A percentile compares a stretch with the other conserved stretches of the same genome.
Conservation (phyloP, 2,888 invertebrate genomes). For the Epinotia demarniana region DNA sequence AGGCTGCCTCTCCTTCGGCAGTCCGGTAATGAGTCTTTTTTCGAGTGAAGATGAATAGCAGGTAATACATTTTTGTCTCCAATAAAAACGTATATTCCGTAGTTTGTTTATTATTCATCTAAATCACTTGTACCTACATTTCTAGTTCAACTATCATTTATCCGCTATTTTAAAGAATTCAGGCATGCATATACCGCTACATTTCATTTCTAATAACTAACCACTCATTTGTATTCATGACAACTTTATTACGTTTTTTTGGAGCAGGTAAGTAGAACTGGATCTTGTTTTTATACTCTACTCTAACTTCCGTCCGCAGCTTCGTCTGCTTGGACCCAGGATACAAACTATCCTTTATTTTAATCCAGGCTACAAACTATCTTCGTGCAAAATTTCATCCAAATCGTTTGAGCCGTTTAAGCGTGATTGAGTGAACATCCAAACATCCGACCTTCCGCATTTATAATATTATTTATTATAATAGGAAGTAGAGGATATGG, state of each 20-base stretch:
- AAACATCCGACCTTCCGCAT: too few relatives aligned
- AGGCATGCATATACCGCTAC: constrained; percentile 2
- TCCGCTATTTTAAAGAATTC: constrained; percentile 21
- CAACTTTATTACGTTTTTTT: background rate
- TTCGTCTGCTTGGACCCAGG: too few relatives aligned
- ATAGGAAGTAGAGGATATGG: too few relatives aligned
- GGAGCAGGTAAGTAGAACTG: background rate
- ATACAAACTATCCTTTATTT: too few relatives aligned
- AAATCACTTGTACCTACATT: constrained; percentile 22
- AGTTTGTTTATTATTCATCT: constrained; percentile 14
- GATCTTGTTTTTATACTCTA: background rate
- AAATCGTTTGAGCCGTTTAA: too few relatives aligned
- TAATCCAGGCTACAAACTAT: too few relatives aligned
- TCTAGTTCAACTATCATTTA: constrained; percentile 19
- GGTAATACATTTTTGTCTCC: background rate
- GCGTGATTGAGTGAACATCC: too few relatives aligned
- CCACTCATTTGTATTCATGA: constrained; percentile 27
- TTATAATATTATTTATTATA: too few relatives aligned
- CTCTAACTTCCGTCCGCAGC: too few relatives aligned
- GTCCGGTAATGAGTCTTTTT: too few relatives aligned
- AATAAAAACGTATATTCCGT: constrained; percentile 1
- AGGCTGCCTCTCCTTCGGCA: too few relatives aligned
- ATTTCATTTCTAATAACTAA: constrained; percentile 22
- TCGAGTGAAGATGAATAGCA: background rate
- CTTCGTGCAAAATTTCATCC: too few relatives aligned